These are phyloP conservation scores for Anguilla japonica DNA, from an alignment of 2,113 vertebrate genomes.

Conservation along the genomic window DNA sequence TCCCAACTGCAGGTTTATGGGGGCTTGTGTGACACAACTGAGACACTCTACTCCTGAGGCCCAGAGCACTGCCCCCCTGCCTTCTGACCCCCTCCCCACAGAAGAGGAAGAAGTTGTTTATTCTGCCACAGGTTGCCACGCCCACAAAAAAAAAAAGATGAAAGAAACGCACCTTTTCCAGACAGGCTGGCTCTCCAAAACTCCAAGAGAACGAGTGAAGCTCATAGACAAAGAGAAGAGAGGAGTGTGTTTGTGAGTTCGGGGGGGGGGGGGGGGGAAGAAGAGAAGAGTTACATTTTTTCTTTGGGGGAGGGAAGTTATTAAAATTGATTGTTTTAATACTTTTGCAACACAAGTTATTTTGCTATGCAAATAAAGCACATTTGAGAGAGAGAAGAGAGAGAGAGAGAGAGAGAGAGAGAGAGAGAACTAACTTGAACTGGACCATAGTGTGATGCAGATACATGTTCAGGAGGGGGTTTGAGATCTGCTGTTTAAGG, in stretches of 20 bases:
- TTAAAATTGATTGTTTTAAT: too few species aligned
- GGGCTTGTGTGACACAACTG: slow-evolving; percentile 56
- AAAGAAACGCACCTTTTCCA: slow-evolving; percentile 79
- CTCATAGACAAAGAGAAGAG: background rate
- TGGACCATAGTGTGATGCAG: too few species aligned
- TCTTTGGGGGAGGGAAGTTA: too few species aligned
- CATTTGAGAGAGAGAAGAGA: too few species aligned
- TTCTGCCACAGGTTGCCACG: slow-evolving; percentile 80
- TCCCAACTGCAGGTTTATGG: slow-evolving; percentile 60
- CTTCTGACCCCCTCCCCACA: slow-evolving; percentile 36
- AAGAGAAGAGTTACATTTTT: too few species aligned
- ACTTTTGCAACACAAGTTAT: too few species aligned
- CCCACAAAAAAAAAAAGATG: slow-evolving; percentile 41
- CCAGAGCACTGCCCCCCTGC: slow-evolving; percentile 68
- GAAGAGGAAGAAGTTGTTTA: slow-evolving; percentile 78
- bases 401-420: too few species aligned
- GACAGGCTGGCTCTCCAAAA: slow-evolving; percentile 74
- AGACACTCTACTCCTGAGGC: slow-evolving; percentile 66
- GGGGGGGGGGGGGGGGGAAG: background rate
- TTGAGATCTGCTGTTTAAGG: too few species aligned
- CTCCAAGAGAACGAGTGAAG: slow-evolving; percentile 64
- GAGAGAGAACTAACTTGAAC: too few species aligned
- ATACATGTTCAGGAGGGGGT: too few species aligned
- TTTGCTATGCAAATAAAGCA: too few species aligned
- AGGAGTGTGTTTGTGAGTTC: slow-evolving; percentile 30